These are phyloP conservation scores for Nycticryphes semicollaris DNA, from an alignment of 2,113 vertebrate species.

Conservation along the genomic window DNA sequence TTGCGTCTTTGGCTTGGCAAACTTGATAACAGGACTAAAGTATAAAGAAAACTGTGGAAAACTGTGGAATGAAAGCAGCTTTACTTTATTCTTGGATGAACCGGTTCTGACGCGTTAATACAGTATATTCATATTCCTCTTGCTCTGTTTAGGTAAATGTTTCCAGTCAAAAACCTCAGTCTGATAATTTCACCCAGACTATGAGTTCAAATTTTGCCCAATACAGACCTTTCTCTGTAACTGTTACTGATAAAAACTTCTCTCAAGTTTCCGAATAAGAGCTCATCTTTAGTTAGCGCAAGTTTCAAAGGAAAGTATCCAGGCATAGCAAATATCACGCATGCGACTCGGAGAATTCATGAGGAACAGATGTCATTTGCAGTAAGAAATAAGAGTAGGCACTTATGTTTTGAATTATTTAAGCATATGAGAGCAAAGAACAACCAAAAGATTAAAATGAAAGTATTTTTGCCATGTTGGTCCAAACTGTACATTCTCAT, in stretches of 20 bases:
- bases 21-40: neutral
- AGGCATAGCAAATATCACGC: neutral
- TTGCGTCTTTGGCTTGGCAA: neutral
- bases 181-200: neutral
- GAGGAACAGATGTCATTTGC: conserved; percentile 32
- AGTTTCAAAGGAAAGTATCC: conserved; percentile 10
- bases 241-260: neutral
- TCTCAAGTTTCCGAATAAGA: conserved; percentile 7
- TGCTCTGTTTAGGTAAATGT: neutral
- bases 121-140: neutral
- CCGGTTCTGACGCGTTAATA: neutral
- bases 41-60: conserved; percentile 15
- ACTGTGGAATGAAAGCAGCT: neutral
- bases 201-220: neutral
- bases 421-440: neutral
- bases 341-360: neutral
- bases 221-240: neutral
- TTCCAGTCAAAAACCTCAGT: conserved; percentile 1
- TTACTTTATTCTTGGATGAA: conserved; percentile 40
- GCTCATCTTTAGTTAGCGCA: neutral
- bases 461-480: neutral
- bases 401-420: conserved; percentile 31
- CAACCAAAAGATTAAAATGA: neutral
- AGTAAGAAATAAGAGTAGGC: neutral
- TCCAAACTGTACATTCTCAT: neutral